Evolutionary conservation across 2,113 vertebrate species (phyloP), one percentile per base, ranked within the genome.

Genomic region (Taurulus bubalis): DNA sequence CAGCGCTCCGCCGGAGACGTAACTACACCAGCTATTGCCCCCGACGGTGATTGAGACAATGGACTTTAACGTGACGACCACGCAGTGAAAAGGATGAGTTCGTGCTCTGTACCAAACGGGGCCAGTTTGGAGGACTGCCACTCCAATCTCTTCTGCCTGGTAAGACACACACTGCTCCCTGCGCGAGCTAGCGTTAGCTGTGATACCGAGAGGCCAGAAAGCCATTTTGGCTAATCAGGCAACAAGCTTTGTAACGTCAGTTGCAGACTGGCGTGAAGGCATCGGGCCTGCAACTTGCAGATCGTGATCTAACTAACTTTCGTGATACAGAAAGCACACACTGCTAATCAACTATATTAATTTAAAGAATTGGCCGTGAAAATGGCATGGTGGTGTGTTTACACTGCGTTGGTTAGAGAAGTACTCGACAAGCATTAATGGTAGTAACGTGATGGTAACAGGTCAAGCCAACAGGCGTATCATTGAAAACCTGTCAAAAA

Each of bases 121-220:
- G 98, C 98, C 95, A 99, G 98, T 95, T 96, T 99, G 96, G 98
- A 99, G 96, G 98, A 99, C 95, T 99, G 98, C 97, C 97, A 99
- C 96, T 99, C 97, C 95, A 99, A 99, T 94, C 97, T 99, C 90
- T 99, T 99, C 96, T 98, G 96, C 95, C 95, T 99, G 98, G 98
- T 99, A 93, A 98, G 98, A n/a, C 26, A 94, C 92, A 82, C 67
- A 83, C 30, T 83, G 71, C 69, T 86, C 91, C 92, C 88, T 94
- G 94, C 73, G 87, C 85, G 89, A 87, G 91, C 90, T 88, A 88
- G 82, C 75, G 56, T 82, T 91, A 94, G 91, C 91, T 76, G 8
- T 71, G 56, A 14, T 38, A 72, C 85, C 53, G 59, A 88, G 87
- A 93, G 92, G 91, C 91, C 93, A 87, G 88, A 94, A 93, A 93